A percentile compares a stretch with the other conserved stretches of the same genome.
Conservation (phyloP, 1,140 invertebrate species). For the Drosophila mojavensis region DNA sequence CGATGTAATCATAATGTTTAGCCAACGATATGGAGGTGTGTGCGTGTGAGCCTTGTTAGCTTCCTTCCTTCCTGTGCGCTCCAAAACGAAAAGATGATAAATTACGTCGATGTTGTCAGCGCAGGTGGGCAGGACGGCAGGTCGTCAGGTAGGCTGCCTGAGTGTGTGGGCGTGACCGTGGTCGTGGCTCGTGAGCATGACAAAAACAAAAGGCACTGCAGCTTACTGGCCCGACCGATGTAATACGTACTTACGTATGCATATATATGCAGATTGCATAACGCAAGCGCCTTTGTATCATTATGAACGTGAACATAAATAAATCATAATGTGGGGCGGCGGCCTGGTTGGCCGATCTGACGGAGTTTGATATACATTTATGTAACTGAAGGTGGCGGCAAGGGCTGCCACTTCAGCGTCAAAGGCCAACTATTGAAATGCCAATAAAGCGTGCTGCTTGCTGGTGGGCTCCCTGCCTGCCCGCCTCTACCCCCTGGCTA, state of each 20-base stretch:
- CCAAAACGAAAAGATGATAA: slow-evolving; percentile 64
- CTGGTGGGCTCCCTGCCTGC: slow-evolving; percentile 6
- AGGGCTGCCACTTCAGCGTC: slow-evolving; percentile 41
- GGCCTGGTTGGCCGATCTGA: background rate
- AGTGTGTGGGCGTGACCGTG: slow-evolving; percentile 15
- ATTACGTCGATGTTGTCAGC: slow-evolving; percentile 48
- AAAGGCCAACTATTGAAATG: slow-evolving; percentile 76
- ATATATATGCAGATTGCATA: slow-evolving; percentile 78
- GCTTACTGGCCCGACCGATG: background rate
- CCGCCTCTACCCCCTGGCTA: slow-evolving; percentile 7
- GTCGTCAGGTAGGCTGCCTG: background rate
- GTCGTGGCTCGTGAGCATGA: slow-evolving; percentile 17
- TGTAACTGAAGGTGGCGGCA: background rate
- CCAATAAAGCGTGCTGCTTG: slow-evolving; percentile 68
- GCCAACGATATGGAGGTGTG: slow-evolving; percentile 13
- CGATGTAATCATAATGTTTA: slow-evolving; percentile 54
- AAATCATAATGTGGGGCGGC: slow-evolving; percentile 65
- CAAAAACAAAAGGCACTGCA: slow-evolving; percentile 62
- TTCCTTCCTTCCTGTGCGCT: slow-evolving; percentile 48
- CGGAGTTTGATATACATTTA: background rate
- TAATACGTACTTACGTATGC: slow-evolving; percentile 53
- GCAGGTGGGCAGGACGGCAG: slow-evolving; percentile 6
- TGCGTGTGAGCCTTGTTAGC: slow-evolving; percentile 29
- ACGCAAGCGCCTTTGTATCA: slow-evolving; percentile 75
- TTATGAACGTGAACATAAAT: slow-evolving; percentile 74